Evolutionary conservation across 2,797 vertebrate species (phyloP), one percentile per base, ranked within the genome.

Genomic region (Chaetodon trifasciatus): DNA sequence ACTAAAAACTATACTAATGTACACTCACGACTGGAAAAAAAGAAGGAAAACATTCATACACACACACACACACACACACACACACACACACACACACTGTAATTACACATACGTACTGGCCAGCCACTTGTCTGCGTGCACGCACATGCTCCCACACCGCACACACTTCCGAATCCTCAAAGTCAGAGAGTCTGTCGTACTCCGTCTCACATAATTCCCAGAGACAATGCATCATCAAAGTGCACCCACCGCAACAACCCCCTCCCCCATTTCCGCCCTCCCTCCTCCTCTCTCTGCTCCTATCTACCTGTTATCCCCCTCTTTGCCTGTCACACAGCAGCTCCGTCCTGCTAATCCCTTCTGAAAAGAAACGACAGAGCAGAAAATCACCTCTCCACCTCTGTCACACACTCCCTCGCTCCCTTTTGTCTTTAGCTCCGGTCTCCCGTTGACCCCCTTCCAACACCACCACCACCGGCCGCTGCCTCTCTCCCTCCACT

Each of bases 311-410:
- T 89, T 92, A 89, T 88, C 83, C 90, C 79, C 83, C 84, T 55
- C 88, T 90, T 92, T 67, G 77, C 82, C 89, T 94, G 93, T 94
- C 93, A 89, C 87, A 90, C 89, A 81, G 91, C 79, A 82, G 86
- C 92, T 90, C 81, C 62, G 90, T 94, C 90, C 89, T 84, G 85
- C 84, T 95, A 94, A 95, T 94, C 93, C 92, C 87, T 82, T 92
- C 85, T 94, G 94, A 95, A 94, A 94, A 93, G 93, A 91, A 92
- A 94, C 92, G 92, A 92, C 93, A 86, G 94, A 94, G 93, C 94
- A 95, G 92, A 95, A 95, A 95, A 95, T 95, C 93, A 94, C 93
- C 91, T 94, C 89, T 92, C 92, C 89, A 93, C 93, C 93, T 92
- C 92, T 91, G 92, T 94, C 93, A 94, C 91, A 93, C 86, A 90